Conservation (phyloP, 2,888 invertebrate species). For the Aphidius colemani region DNA sequence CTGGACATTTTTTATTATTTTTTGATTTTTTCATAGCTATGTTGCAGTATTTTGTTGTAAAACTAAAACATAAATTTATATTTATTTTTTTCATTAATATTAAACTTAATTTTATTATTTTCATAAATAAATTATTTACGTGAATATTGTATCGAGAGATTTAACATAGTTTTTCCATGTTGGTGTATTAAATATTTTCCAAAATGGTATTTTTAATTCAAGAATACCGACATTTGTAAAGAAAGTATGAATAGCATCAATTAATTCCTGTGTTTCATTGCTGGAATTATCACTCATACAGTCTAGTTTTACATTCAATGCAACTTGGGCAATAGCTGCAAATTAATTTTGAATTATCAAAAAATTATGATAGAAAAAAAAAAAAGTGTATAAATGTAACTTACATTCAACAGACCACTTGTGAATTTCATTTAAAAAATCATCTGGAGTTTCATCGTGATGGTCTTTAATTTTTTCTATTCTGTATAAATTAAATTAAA, state of each 20-base stretch:
- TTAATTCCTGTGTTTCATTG: conserved; percentile 67
- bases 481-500: conserved; percentile 55
- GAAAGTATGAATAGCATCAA: conserved; percentile 71
- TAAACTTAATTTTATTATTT: neutral
- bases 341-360: conserved; percentile 14
- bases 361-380: conserved; percentile 1
- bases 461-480: conserved; percentile 64
- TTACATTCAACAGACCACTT: conserved; percentile 83
- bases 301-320: conserved; percentile 69
- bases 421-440: conserved; percentile 74
- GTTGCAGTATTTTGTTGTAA: conserved; percentile 68
- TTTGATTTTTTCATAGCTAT: conserved; percentile 61
- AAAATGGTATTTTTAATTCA: conserved; percentile 71
- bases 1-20: conserved; percentile 47
- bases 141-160: conserved; percentile 71
- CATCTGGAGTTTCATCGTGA: conserved; percentile 66
- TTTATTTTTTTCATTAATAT: too few relatives aligned
- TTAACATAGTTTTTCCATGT: conserved; percentile 68
- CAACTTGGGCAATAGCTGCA: conserved; percentile 70
- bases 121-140: conserved; percentile 57
- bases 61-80: conserved; percentile 57
- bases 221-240: conserved; percentile 69
- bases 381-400: conserved; percentile 44
- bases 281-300: conserved; percentile 66
- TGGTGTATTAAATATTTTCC: conserved; percentile 69